phyloP scores from a whole-genome alignment of 64 coral and sea anemone genomes.

The Montipora cactus region DNA sequence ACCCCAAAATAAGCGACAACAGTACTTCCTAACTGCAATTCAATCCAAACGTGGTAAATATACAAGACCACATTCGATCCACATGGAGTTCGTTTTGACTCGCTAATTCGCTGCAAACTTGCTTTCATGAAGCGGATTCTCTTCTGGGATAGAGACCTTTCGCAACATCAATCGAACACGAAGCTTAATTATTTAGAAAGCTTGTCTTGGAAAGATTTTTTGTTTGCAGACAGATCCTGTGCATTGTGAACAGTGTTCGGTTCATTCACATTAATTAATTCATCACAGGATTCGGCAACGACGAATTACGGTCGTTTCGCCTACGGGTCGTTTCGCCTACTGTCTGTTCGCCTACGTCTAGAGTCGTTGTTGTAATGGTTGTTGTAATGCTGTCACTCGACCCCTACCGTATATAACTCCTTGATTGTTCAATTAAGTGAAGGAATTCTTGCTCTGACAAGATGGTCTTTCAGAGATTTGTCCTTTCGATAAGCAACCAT shows the following conservation, averaged over 20 bases:
- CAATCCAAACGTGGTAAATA: background rate
- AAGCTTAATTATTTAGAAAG: background rate
- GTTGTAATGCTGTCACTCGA: no score
- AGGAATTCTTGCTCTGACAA: no score
- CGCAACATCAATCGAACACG: background rate
- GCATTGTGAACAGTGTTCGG: background rate
- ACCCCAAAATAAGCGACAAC: background rate
- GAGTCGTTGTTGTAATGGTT: no score
- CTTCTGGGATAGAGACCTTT: background rate
- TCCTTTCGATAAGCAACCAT: no score
- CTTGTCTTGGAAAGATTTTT: background rate
- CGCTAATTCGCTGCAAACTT: background rate
- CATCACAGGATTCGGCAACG: no score
- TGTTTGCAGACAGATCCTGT: background rate
- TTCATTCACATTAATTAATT: background rate
- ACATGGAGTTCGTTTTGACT: background rate
- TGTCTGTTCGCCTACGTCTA: no score
- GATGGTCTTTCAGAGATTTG: no score
- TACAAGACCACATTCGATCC: slow-evolving; percentile 12
- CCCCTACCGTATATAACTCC: no score
- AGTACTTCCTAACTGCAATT: background rate
- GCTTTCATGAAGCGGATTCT: background rate
- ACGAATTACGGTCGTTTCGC: no score
- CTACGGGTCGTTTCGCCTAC: no score
- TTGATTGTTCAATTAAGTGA: no score